A percentile compares a stretch with the other conserved stretches of the same genome.
Conservation (phyloP, 2,113 vertebrate genomes). For the Ranitomeya imitator region DNA sequence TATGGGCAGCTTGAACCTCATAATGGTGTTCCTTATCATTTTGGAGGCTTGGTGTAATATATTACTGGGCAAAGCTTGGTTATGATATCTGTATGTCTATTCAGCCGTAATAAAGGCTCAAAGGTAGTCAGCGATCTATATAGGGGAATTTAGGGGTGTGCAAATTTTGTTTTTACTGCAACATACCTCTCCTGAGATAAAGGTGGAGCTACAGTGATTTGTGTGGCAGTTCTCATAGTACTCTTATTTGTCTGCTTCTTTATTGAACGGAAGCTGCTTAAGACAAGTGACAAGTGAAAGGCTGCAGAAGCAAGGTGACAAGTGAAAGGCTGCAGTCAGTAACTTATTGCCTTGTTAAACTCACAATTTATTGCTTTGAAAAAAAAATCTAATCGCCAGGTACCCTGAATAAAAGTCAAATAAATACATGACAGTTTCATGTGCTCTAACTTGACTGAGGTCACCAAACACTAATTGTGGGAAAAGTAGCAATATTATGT, state of each 20-base stretch:
- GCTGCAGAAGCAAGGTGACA: not conserved
- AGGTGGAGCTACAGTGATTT: constrained; percentile 17
- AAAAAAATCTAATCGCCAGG: not conserved
- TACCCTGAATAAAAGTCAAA: not conserved
- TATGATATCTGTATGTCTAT: not conserved
- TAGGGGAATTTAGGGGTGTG: constrained; percentile 35
- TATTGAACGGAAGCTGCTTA: not conserved
- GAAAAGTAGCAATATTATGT: not conserved
- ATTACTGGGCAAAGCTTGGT: not conserved
- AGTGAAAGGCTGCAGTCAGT: not conserved
- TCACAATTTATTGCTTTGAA: not conserved
- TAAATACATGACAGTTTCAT: not conserved
- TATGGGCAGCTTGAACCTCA: constrained; percentile 82
- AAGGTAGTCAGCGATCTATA: constrained; percentile 16
- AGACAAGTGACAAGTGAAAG: not conserved
- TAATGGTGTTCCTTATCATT: constrained; percentile 78
- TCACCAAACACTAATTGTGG: not conserved
- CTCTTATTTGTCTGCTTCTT: not conserved
- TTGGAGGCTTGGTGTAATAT: not conserved
- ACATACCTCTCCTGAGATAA: constrained; percentile 1
- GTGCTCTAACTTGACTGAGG: not conserved
- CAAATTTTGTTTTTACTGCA: not conserved
- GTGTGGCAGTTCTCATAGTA: not conserved
- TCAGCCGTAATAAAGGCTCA: not conserved
- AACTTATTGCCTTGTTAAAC: not conserved